phyloP scores from a whole-genome alignment of 2,797 vertebrate species.

The Limosa lapponica region DNA sequence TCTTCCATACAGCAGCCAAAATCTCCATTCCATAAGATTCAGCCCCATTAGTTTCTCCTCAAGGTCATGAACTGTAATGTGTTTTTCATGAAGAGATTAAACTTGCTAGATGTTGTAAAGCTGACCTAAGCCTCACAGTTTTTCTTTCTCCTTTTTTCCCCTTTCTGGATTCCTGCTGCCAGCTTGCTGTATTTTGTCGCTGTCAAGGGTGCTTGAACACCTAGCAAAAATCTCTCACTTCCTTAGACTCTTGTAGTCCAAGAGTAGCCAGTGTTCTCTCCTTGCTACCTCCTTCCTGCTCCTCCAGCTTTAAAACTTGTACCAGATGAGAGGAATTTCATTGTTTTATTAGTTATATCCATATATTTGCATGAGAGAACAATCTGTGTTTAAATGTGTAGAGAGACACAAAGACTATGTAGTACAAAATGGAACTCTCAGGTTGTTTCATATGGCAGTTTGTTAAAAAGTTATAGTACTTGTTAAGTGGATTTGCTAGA shows the following conservation, averaged over 20 bases:
- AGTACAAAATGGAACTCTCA: background rate
- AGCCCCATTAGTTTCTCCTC: background rate
- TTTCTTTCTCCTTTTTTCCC: background rate
- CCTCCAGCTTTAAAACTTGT: background rate
- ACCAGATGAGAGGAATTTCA: background rate
- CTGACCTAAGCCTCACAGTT: background rate
- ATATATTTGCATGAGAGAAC: background rate
- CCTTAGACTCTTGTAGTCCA: background rate
- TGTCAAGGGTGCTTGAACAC: background rate
- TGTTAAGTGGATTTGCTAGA: background rate
- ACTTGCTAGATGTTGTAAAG: background rate
- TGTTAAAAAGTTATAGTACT: background rate
- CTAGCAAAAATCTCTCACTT: background rate
- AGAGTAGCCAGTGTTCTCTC: background rate
- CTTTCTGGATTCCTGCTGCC: background rate
- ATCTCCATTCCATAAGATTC: background rate
- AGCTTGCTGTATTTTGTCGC: background rate
- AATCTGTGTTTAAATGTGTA: background rate
- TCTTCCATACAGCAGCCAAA: background rate
- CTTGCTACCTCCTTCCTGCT: background rate
- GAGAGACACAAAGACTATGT: background rate
- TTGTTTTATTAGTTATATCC: background rate
- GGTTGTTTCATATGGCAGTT: background rate
- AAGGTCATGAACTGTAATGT: background rate
- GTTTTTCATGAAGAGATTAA: background rate